Evolutionary conservation across 1,140 invertebrate genomes (phyloP).

Genomic region (Chrysoperla carnea): DNA sequence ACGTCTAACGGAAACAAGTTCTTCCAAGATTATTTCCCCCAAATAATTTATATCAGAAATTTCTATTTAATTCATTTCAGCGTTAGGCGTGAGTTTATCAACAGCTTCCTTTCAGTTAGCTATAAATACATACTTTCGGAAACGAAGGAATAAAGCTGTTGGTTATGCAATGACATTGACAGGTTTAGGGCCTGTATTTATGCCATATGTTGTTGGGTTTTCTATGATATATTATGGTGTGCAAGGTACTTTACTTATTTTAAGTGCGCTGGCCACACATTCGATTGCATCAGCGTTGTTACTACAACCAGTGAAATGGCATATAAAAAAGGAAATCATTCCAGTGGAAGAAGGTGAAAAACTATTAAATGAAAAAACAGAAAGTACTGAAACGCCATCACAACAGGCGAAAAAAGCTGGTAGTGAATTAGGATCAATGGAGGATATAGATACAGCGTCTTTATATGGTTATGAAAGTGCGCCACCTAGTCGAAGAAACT

Average conservation of each 20-base stretch:
- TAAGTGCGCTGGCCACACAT: constrained; percentile 35
- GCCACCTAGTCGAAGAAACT: neutral
- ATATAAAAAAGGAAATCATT: constrained; percentile 22
- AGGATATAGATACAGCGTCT: neutral
- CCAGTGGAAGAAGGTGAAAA: constrained; percentile 4
- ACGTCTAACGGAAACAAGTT: no score
- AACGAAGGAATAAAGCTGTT: constrained; percentile 31
- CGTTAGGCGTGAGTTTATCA: constrained; percentile 24
- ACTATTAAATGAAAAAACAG: neutral
- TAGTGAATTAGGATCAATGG: neutral
- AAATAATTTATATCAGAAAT: no score
- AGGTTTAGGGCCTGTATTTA: constrained; percentile 33
- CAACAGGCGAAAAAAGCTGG: neutral
- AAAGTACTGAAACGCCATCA: neutral
- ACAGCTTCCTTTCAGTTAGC: constrained; percentile 31
- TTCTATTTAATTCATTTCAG: constrained; percentile 16
- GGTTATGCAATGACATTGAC: constrained; percentile 38
- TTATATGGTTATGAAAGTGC: neutral
- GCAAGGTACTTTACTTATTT: constrained; percentile 32
- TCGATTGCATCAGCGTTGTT: constrained; percentile 33
- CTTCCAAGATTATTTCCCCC: no score
- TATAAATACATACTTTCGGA: constrained; percentile 39
- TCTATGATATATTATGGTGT: constrained; percentile 31
- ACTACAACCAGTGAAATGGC: constrained; percentile 40
- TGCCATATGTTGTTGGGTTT: constrained; percentile 32